Conservation (phyloP, 2,888 invertebrate genomes). For the Drosophila meridiana region DNA sequence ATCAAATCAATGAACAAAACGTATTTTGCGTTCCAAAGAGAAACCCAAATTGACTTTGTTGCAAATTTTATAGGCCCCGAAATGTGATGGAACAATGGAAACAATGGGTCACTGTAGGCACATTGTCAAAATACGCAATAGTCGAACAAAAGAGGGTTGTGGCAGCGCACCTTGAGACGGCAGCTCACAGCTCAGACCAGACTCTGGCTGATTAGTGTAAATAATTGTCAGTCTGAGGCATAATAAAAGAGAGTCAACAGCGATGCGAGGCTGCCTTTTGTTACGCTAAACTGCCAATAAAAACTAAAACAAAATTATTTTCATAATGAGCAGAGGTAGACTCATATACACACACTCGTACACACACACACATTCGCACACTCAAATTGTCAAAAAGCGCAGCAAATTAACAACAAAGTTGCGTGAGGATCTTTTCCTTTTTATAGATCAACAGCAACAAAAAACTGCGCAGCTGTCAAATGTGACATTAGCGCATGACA, state of each 20-base stretch:
- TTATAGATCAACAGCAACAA: constrained; percentile 25
- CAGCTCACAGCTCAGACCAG: constrained; percentile 31
- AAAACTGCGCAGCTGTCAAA: constrained; percentile 76
- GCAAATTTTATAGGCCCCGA: constrained; percentile 76
- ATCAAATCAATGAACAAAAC: constrained; percentile 56
- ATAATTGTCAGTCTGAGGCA: constrained; percentile 71
- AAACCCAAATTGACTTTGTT: constrained; percentile 76
- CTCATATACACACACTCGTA: constrained; percentile 4
- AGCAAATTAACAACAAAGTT: constrained; percentile 77
- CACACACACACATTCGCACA: constrained; percentile 28
- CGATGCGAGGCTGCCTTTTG: constrained; percentile 51
- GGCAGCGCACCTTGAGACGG: constrained; percentile 28
- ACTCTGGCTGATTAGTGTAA: constrained; percentile 75
- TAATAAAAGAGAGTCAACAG: constrained; percentile 65
- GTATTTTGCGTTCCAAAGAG: constrained; percentile 13
- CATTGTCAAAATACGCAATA: constrained; percentile 80
- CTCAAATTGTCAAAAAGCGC: constrained; percentile 75
- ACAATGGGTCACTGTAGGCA: constrained; percentile 62
- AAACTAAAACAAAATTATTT: constrained; percentile 78
- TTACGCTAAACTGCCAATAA: constrained; percentile 79
- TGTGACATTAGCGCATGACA: constrained; percentile 81
- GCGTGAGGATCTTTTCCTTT: constrained; percentile 33
- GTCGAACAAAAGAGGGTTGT: constrained; percentile 56
- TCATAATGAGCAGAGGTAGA: constrained; percentile 53
- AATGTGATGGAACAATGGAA: constrained; percentile 48